Conservation (phyloP, 2,888 invertebrate species). For the Crossocerus cetratus region DNA sequence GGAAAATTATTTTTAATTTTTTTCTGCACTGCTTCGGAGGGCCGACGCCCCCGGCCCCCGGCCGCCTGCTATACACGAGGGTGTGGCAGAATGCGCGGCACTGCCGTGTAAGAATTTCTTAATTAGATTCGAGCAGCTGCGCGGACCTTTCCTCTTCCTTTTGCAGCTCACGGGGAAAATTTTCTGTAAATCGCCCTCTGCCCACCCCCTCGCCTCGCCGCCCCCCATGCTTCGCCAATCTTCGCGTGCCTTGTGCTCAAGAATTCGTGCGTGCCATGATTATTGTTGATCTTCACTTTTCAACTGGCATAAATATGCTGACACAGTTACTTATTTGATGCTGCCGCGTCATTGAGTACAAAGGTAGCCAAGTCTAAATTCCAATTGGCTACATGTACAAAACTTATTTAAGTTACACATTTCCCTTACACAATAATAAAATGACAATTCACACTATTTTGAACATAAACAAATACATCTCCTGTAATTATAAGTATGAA, state of each 20-base stretch:
- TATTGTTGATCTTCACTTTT: too few species aligned
- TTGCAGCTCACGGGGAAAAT: slow-evolving; percentile 51
- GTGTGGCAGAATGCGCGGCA: slow-evolving; percentile 60
- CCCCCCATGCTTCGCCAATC: slow-evolving; percentile 45
- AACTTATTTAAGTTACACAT: too few species aligned
- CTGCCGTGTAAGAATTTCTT: slow-evolving; percentile 73
- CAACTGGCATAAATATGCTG: too few species aligned
- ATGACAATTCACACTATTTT: too few species aligned
- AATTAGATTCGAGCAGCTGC: slow-evolving; percentile 70
- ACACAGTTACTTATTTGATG: too few species aligned
- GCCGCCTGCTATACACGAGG: slow-evolving; percentile 15
- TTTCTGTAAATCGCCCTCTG: slow-evolving; percentile 44
- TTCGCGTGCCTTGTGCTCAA: slow-evolving; percentile 22
- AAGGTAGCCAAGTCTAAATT: too few species aligned
- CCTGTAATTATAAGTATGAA: too few species aligned
- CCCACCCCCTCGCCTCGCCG: slow-evolving; percentile 13
- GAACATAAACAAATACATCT: too few species aligned
- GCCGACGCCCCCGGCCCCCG: slow-evolving; percentile 14
- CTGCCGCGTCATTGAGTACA: too few species aligned
- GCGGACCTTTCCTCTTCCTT: slow-evolving; percentile 60
- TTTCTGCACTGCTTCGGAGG: slow-evolving; percentile 54
- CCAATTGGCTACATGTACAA: too few species aligned
- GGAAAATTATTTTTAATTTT: slow-evolving; percentile 74
- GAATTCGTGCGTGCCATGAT: slow-evolving; percentile 29
- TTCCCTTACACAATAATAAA: too few species aligned